A percentile compares a stretch with the other conserved stretches of the same genome.
Evolutionary conservation across 2,797 vertebrate genomes (phyloP).

Genomic region (Poecilia velifera): DNA sequence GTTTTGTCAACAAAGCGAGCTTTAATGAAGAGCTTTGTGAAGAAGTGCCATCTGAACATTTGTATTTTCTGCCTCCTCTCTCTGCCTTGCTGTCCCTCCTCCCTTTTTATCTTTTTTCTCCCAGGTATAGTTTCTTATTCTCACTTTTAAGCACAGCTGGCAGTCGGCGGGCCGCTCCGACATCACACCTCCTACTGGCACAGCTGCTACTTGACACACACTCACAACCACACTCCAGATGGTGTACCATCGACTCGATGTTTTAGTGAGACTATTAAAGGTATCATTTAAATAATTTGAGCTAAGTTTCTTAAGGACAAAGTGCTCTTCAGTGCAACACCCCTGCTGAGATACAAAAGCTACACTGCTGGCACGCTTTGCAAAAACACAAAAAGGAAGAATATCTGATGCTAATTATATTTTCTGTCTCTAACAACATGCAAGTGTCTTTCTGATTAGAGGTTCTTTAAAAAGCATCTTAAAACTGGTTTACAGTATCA

Average conservation of each 20-base stretch:
- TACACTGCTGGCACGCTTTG: conserved; percentile 18
- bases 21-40: conserved; percentile 59
- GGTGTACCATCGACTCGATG: conserved; percentile 43
- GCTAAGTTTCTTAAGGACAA: conserved; percentile 54
- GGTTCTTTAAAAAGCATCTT: conserved; percentile 8
- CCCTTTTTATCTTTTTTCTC: conserved; percentile 7
- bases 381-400: conserved; percentile 4
- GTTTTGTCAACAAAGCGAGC: conserved; percentile 27
- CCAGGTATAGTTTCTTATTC: conserved; percentile 59
- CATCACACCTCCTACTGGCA: conserved; percentile 65
- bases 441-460: conserved; percentile 6
- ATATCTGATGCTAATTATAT: conserved; percentile 16
- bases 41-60: conserved; percentile 57
- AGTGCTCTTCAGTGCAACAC: conserved; percentile 19
- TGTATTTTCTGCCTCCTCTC: conserved; percentile 27
- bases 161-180: conserved; percentile 50
- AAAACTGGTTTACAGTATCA: conserved; percentile 4
- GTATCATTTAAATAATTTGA: conserved; percentile 59
- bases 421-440: conserved; percentile 12
- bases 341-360: conserved; percentile 31
- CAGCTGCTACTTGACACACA: conserved; percentile 50
- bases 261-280: conserved; percentile 63
- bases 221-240: conserved; percentile 55
- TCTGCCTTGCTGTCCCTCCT: background rate
- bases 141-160: conserved; percentile 68